These are phyloP conservation scores for Gorsachius magnificus DNA, from an alignment of 2,797 vertebrate genomes.

Conservation along the genomic window DNA sequence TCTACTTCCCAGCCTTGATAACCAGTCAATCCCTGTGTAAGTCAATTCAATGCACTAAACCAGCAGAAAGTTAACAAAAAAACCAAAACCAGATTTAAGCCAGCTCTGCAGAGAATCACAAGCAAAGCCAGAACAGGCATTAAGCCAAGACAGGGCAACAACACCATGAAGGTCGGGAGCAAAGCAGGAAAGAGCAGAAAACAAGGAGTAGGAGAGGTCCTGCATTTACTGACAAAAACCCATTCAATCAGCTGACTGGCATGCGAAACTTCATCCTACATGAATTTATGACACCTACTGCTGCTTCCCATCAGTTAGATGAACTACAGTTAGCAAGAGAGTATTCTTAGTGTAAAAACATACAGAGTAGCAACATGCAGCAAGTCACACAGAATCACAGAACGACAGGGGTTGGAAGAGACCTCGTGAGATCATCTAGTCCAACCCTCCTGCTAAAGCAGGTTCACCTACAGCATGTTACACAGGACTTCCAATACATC, in stretches of 20 bases:
- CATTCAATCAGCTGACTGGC: neutral
- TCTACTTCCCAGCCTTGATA: neutral
- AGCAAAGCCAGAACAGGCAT: neutral
- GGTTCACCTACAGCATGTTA: too few relatives aligned
- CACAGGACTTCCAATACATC: neutral
- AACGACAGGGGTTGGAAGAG: too few relatives aligned
- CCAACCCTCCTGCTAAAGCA: too few relatives aligned
- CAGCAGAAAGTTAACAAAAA: neutral
- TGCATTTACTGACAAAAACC: neutral
- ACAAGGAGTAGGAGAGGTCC: neutral
- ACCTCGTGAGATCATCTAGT: too few relatives aligned
- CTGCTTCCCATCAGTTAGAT: neutral
- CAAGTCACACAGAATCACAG: neutral
- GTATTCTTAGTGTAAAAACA: neutral
- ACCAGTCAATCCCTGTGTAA: neutral
- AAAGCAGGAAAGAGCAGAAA: neutral
- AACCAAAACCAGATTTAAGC: neutral
- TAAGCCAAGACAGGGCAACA: neutral
- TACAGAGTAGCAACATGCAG: neutral
- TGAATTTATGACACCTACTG: neutral
- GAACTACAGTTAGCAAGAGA: neutral
- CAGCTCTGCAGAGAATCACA: neutral
- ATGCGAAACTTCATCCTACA: neutral
- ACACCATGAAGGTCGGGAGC: rapidly evolving
- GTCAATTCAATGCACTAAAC: neutral